Conservation (phyloP, 2,888 invertebrate species). For the Drosophila prolongata region DNA sequence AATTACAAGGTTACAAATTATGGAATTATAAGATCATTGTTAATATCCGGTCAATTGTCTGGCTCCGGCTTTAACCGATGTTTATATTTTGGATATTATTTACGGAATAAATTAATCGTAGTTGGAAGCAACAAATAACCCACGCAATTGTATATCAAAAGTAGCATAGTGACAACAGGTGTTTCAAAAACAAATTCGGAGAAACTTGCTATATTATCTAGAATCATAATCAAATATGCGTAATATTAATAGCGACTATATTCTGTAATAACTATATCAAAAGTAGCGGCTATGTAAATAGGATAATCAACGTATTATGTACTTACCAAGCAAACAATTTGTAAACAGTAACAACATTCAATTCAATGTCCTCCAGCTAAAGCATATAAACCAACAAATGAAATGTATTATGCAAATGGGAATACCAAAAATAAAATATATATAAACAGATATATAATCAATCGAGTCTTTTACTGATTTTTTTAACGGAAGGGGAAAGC, state of each 20-base stretch:
- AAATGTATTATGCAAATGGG: constrained; percentile 69
- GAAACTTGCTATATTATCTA: constrained; percentile 28
- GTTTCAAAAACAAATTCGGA: constrained; percentile 68
- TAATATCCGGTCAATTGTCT: constrained; percentile 23
- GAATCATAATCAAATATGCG: constrained; percentile 44
- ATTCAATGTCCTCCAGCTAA: constrained; percentile 78
- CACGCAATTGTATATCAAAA: constrained; percentile 51
- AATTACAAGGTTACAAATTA: constrained; percentile 30
- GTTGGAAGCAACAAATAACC: constrained; percentile 50
- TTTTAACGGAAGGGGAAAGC: not conserved
- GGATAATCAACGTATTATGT: constrained; percentile 48
- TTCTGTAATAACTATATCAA: constrained; percentile 42
- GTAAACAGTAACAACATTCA: constrained; percentile 60
- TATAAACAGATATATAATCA: constrained; percentile 18
- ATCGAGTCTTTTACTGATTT: constrained; percentile 17
- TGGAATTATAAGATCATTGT: constrained; percentile 46
- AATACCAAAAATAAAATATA: constrained; percentile 46
- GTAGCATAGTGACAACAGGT: constrained; percentile 68
- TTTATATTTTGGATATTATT: constrained; percentile 58
- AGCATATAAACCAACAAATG: constrained; percentile 64
- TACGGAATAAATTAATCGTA: constrained; percentile 34
- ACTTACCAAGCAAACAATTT: constrained; percentile 52
- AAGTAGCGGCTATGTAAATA: constrained; percentile 70
- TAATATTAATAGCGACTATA: constrained; percentile 32
- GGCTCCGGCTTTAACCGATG: constrained; percentile 25